phyloP scores from a whole-genome alignment of 2,113 vertebrate species.

The Cryptomyrus ogoouensis region DNA sequence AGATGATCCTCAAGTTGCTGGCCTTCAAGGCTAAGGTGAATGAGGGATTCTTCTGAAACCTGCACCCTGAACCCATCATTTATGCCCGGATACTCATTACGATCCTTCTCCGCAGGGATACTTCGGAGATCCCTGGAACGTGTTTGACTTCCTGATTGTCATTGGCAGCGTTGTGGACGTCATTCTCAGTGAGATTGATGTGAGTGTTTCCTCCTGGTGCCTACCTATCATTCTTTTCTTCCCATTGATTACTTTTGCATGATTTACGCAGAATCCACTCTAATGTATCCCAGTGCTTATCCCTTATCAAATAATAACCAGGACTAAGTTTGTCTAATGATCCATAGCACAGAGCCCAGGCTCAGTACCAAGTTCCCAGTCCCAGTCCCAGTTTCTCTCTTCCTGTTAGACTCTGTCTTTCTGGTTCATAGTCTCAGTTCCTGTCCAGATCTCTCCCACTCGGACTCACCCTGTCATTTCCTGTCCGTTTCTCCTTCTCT shows the following conservation, averaged over 20 bases:
- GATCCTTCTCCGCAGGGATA: slow-evolving; percentile 67
- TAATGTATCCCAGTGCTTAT: background rate
- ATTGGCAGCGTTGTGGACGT: slow-evolving; percentile 90
- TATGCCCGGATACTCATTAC: background rate
- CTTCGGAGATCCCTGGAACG: slow-evolving; percentile 91
- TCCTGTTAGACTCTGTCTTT: background rate
- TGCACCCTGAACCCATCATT: background rate
- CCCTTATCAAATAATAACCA: background rate
- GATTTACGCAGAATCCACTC: background rate
- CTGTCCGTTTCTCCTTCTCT: background rate
- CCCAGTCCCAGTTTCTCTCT: background rate
- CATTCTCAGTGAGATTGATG: slow-evolving; percentile 83
- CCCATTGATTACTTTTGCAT: background rate
- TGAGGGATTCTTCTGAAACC: background rate
- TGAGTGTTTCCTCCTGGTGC: slow-evolving; percentile 52
- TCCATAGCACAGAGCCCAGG: slow-evolving; percentile 18
- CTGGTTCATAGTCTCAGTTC: background rate
- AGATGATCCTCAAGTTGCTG: slow-evolving; percentile 81
- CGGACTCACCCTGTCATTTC: background rate
- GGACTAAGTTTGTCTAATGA: background rate
- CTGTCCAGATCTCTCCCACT: background rate
- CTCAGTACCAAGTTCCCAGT: slow-evolving; percentile 18
- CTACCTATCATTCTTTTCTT: background rate
- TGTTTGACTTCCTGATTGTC: slow-evolving; percentile 92
- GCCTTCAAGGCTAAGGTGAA: slow-evolving; percentile 86